Conservation (phyloP, 1,140 invertebrate species). For the Pteromalus puparum region DNA sequence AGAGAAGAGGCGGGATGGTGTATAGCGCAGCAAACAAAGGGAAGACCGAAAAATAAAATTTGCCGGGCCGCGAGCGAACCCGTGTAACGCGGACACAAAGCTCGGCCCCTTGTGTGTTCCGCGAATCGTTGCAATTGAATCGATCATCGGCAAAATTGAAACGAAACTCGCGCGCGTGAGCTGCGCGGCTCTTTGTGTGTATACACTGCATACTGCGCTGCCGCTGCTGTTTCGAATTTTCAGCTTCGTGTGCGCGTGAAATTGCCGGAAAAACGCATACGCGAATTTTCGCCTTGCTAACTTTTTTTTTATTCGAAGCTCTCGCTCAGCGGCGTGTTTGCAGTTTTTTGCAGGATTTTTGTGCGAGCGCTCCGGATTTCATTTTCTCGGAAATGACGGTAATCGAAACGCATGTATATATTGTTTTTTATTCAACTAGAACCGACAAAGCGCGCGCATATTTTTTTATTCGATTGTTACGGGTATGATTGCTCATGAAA, state of each 20-base stretch:
- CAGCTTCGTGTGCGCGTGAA: not conserved
- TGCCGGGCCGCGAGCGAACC: not conserved
- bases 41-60: slow-evolving; percentile 1
- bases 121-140: slow-evolving; percentile 34
- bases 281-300: not conserved
- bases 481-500: too few species aligned
- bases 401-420: too few species aligned
- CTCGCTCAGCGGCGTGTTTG: not conserved
- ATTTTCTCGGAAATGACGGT: not conserved
- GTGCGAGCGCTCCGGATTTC: not conserved
- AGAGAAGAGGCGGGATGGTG: not conserved
- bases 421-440: too few species aligned
- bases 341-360: not conserved
- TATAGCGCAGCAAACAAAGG: not conserved
- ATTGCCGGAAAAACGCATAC: not conserved
- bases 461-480: too few species aligned
- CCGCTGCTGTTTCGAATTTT: not conserved
- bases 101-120: not conserved
- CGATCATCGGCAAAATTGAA: slow-evolving; percentile 25
- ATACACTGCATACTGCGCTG: not conserved
- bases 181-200: not conserved
- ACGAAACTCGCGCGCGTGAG: not conserved
- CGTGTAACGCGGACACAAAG: slow-evolving; percentile 20
- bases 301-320: not conserved
- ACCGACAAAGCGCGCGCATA: too few species aligned